These are phyloP conservation scores for Apostichopus leukothele DNA, from an alignment of 53 echinoderm and acorn worm species.

Conservation along the genomic window DNA sequence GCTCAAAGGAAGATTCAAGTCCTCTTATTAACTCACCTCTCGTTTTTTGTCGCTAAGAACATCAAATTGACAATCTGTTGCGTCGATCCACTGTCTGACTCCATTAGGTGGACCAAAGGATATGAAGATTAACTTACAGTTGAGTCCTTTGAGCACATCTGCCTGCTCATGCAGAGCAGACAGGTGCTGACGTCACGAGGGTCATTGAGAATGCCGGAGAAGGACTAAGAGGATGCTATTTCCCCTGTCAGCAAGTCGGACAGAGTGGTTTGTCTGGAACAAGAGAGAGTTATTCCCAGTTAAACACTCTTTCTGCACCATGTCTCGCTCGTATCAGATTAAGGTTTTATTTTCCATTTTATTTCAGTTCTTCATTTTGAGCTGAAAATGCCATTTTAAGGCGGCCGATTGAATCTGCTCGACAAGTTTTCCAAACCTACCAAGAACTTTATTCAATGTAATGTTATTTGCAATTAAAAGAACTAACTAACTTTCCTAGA, in stretches of 20 bases:
- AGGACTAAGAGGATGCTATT: slow-evolving; percentile 59
- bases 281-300: neutral
- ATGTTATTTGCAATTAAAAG: too few species aligned
- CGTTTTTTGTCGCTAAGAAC: slow-evolving; percentile 65
- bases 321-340: too few species aligned
- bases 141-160: slow-evolving; percentile 43
- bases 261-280: slow-evolving; percentile 40
- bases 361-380: too few species aligned
- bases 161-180: slow-evolving; percentile 45
- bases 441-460: too few species aligned
- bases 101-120: slow-evolving; percentile 66
- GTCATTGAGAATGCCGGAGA: slow-evolving; percentile 77
- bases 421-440: too few species aligned
- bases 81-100: slow-evolving; percentile 61
- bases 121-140: slow-evolving; percentile 60
- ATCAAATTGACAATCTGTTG: slow-evolving; percentile 58
- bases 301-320: too few species aligned
- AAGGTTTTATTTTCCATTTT: too few species aligned
- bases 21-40: slow-evolving; percentile 34
- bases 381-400: too few species aligned
- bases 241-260: slow-evolving; percentile 29
- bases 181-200: slow-evolving; percentile 78
- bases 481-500: too few species aligned
- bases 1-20: too few species aligned
- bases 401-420: too few species aligned